phyloP scores from a whole-genome alignment of 2,113 vertebrate species.

The Anthoscopus minutus region DNA sequence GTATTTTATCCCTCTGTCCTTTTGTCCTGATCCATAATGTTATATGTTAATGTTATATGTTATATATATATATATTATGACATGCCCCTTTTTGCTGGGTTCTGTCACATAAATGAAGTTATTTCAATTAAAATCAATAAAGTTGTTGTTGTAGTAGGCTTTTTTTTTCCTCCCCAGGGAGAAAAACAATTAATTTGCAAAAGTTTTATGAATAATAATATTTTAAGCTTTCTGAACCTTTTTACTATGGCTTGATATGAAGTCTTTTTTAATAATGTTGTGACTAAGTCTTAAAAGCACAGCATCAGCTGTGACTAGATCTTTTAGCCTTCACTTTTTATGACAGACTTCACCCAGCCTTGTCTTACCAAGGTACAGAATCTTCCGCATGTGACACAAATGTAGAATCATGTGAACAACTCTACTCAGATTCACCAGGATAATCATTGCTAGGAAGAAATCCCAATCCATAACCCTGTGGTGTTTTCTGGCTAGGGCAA shows the following conservation, averaged over 20 bases:
- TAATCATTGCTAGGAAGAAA: neutral
- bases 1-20: neutral
- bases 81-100: neutral
- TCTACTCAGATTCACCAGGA: neutral
- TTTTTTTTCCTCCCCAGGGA: neutral
- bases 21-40: neutral
- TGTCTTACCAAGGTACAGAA: neutral
- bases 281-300: neutral
- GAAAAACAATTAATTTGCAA: neutral
- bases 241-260: neutral
- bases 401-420: neutral
- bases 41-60: no score
- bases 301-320: neutral
- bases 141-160: neutral
- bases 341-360: neutral
- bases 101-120: neutral
- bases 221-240: neutral
- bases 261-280: neutral
- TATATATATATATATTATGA: slow-evolving; percentile 3
- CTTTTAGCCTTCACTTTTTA: neutral
- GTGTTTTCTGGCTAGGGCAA: neutral
- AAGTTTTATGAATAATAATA: neutral
- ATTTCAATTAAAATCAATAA: neutral
- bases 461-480: neutral
- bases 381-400: neutral